Evolutionary conservation across 2,113 vertebrate species (phyloP).

Genomic region (Cairina moschata): DNA sequence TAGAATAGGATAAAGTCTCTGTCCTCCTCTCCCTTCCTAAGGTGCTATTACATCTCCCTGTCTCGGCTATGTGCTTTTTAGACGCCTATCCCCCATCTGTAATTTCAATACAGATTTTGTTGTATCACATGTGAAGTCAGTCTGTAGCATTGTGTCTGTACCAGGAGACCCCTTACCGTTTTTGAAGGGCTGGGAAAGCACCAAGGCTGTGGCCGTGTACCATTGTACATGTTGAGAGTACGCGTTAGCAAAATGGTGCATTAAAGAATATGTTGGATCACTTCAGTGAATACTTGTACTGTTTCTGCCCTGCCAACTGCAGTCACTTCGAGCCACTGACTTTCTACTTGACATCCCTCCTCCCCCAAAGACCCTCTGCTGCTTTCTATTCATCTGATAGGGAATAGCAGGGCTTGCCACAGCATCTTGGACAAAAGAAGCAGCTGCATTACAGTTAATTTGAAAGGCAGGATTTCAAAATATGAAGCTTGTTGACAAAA

Average conservation of each 20-base stretch:
- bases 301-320: constrained; percentile 35
- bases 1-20: not conserved
- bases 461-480: constrained; percentile 54
- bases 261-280: not conserved
- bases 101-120: not conserved
- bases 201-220: not conserved
- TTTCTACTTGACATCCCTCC: constrained; percentile 27
- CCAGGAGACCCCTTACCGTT: not conserved
- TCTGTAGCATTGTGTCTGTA: not conserved
- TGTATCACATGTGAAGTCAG: not conserved
- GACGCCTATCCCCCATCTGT: not conserved
- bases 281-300: not conserved
- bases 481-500: constrained; percentile 42
- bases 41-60: accelerated
- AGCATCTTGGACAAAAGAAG: constrained; percentile 45
- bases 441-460: constrained; percentile 44
- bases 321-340: constrained; percentile 38
- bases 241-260: not conserved
- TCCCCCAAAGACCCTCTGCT: not conserved
- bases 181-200: not conserved
- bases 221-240: not conserved
- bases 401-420: constrained; percentile 7
- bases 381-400: constrained; percentile 43
- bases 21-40: not conserved
- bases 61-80: not conserved